Conservation (phyloP, 2,797 vertebrate genomes). For the Enteromius anoplus region DNA sequence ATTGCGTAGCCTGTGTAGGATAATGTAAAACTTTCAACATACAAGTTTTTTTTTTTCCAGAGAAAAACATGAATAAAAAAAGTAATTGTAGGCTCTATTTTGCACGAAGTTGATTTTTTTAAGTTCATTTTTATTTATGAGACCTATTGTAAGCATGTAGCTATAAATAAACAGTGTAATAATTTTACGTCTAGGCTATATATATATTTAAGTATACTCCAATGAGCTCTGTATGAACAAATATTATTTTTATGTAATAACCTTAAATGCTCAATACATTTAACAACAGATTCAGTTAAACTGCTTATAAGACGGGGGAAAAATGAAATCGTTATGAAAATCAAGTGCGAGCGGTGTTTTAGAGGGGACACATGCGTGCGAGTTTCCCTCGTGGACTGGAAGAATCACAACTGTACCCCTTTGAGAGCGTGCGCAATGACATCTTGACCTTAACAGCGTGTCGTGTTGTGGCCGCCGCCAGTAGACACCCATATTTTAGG, state of each 20-base stretch:
- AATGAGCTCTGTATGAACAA: neutral
- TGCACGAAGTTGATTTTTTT: neutral
- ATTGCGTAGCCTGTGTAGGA: neutral
- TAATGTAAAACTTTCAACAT: neutral
- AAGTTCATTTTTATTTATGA: neutral
- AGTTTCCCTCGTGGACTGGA: neutral
- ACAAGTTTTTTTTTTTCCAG: neutral
- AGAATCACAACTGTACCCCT: slow-evolving; percentile 42
- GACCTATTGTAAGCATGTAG: neutral
- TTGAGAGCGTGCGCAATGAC: slow-evolving; percentile 64
- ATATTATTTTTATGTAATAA: neutral
- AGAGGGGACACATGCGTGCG: slow-evolving; percentile 24
- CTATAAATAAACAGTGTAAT: neutral
- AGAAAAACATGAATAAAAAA: neutral
- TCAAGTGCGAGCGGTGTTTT: neutral
- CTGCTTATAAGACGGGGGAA: neutral
- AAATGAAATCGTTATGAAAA: neutral
- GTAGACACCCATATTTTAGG: slow-evolving; percentile 78
- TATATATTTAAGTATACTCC: neutral
- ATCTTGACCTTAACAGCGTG: slow-evolving; percentile 82
- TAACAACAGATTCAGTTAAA: neutral
- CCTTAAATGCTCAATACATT: neutral
- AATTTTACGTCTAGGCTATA: neutral
- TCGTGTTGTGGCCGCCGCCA: slow-evolving; percentile 69
- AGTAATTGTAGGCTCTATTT: neutral